Evolutionary conservation across 1,140 invertebrate genomes (phyloP), one percentile per base, ranked within the genome.

Genomic region (Drosophila auraria): DNA sequence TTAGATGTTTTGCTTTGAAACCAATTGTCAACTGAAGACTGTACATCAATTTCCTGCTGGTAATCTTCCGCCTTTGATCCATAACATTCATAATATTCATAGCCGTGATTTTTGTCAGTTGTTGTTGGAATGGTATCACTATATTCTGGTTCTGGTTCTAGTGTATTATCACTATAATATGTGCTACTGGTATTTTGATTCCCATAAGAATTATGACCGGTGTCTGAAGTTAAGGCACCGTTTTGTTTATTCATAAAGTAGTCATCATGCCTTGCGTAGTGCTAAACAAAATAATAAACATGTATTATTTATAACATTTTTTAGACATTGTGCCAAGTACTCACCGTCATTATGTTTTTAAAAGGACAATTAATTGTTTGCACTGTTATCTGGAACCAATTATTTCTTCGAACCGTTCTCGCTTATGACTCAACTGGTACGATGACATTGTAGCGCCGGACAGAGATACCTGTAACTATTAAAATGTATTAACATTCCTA

Each of bases 171-270:
- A 40, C 58, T 68, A 36, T 57, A 80, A 93, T 74, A 73, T 74
- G 51, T 44, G 51, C 56, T 53, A 57, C 20, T 25, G 54, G 7
- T 44, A 25, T 38, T 38, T 27, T 44, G 92, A 93, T 94, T 86
- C 93, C 75, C 94, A 93, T 90, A 80, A 63, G 95, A 95, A 91
- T 94, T 94, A 78, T 94, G 94, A 93, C 97, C 98, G 93, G 98
- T 98, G 93, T 71, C 69, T 14, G 98, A 98, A 92, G 96, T 98
- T 70, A 99, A 94, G 77, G 97, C 97, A 93, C 98, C 97, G 79
- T 96, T 96, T 90, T 96, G 95, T 57, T 93, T 93, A 74, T 93
- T 93, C 65, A 93, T 93, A 65, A 86, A 91, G 71, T 94, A 94
- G 63, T 93, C 93, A 65, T 93, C 93, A 42, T 93, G 93, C 57